A percentile compares a stretch with the other conserved stretches of the same genome.
Conservation (phyloP, 2,888 invertebrate species). For the Drymonia ruficornis region DNA sequence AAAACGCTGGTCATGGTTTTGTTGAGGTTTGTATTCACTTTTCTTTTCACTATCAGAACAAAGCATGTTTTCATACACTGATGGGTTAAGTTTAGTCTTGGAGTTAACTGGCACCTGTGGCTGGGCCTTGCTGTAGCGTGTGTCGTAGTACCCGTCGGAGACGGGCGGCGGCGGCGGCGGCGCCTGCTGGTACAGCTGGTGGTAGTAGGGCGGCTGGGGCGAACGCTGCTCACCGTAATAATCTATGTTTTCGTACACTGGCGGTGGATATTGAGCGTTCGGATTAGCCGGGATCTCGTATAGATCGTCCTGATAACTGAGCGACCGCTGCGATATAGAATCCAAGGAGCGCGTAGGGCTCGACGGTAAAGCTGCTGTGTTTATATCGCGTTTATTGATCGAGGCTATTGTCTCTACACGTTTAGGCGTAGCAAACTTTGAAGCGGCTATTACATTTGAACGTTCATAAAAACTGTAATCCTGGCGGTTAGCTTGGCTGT, state of each 20-base stretch:
- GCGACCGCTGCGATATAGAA: slow-evolving; percentile 85
- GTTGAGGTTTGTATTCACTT: slow-evolving; percentile 65
- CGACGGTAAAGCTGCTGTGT: slow-evolving; percentile 67
- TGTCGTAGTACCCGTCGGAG: slow-evolving; percentile 79
- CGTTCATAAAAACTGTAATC: slow-evolving; percentile 86
- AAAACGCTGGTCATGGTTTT: slow-evolving; percentile 66
- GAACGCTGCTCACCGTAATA: slow-evolving; percentile 87
- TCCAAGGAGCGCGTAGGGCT: slow-evolving; percentile 87
- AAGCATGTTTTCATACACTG: slow-evolving; percentile 80
- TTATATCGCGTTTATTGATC: slow-evolving; percentile 72
- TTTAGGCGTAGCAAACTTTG: slow-evolving; percentile 91
- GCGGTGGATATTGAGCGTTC: slow-evolving; percentile 67
- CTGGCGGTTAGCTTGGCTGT: slow-evolving; percentile 72
- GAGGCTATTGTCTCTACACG: slow-evolving; percentile 87
- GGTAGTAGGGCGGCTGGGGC: slow-evolving; percentile 86
- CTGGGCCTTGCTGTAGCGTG: slow-evolving; percentile 90
- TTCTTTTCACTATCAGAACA: slow-evolving; percentile 75
- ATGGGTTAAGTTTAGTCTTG: slow-evolving; percentile 69
- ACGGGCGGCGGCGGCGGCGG: slow-evolving; percentile 72
- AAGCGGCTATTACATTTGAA: slow-evolving; percentile 90
- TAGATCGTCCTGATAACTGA: slow-evolving; percentile 75
- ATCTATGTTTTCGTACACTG: slow-evolving; percentile 93
- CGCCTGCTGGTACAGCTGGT: slow-evolving; percentile 80
- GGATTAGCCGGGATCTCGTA: slow-evolving; percentile 77
- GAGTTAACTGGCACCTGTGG: slow-evolving; percentile 90